Conservation (phyloP, 1,140 invertebrate genomes). For the Agraylea sexmaculata region DNA sequence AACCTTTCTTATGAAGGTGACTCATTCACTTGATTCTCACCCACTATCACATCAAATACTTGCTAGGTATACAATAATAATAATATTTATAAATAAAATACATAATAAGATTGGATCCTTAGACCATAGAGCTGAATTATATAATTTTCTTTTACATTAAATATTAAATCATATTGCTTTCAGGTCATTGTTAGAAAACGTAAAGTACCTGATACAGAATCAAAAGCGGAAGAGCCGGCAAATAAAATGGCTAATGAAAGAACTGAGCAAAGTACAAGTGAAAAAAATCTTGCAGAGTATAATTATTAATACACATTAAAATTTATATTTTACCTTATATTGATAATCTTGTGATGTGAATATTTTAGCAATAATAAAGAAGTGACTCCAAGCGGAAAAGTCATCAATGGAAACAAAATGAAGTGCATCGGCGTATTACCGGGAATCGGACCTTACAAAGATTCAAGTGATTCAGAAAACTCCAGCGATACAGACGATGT, state of each 20-base stretch:
- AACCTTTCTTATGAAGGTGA: too few relatives aligned
- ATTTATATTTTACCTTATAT: too few relatives aligned
- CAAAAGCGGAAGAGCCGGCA: constrained; percentile 25
- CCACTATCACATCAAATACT: too few relatives aligned
- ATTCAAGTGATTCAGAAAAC: constrained; percentile 44
- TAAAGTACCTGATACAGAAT: constrained; percentile 46
- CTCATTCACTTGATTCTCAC: too few relatives aligned
- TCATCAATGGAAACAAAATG: too few relatives aligned
- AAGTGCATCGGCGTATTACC: constrained; percentile 48
- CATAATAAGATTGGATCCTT: too few relatives aligned
- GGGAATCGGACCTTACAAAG: constrained; percentile 44
- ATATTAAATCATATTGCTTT: constrained; percentile 2
- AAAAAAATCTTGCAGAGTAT: constrained; percentile 14
- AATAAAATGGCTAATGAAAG: constrained; percentile 17
- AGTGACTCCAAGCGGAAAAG: too few relatives aligned
- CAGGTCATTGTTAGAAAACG: constrained; percentile 43
- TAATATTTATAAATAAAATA: too few relatives aligned
- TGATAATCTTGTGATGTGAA: too few relatives aligned
- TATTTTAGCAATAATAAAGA: too few relatives aligned
- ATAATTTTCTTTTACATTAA: constrained; percentile 21
- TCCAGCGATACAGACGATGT: constrained; percentile 38
- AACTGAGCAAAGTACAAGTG: constrained; percentile 1
- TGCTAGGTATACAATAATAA: too few relatives aligned
- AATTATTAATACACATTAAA: constrained; percentile 4
- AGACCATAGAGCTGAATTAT: too few relatives aligned